Percentiles rank a stretch among this genome's conserved stretches.
phyloP scores from a whole-genome alignment of 1,140 invertebrate species.

The Drosophila arawakana region DNA sequence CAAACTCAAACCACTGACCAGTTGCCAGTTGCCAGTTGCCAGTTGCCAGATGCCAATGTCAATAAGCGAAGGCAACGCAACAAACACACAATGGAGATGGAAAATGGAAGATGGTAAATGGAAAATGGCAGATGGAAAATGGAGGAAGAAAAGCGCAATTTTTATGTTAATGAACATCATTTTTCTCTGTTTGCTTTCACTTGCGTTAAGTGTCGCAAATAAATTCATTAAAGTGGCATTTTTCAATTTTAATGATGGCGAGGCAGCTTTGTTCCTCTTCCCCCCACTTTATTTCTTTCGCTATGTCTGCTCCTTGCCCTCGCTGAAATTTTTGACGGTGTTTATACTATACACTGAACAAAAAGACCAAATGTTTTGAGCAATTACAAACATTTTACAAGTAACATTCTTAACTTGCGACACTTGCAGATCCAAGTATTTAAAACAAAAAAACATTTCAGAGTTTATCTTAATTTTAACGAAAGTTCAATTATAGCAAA shows the following conservation, averaged over 20 bases:
- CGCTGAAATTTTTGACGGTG: constrained; percentile 22
- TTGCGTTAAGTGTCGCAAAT: constrained; percentile 82
- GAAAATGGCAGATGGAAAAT: not conserved
- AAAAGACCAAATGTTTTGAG: too few relatives aligned
- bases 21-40: not conserved
- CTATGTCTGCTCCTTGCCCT: not conserved
- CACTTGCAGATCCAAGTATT: too few relatives aligned
- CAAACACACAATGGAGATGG: not conserved
- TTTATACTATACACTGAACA: constrained; percentile 36
- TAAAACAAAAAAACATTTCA: too few relatives aligned
- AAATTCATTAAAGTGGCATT: constrained; percentile 83
- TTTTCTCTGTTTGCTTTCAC: constrained; percentile 77
- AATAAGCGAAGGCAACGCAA: constrained; percentile 8
- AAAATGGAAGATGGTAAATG: not conserved
- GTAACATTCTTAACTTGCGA: too few relatives aligned
- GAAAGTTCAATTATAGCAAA: too few relatives aligned
- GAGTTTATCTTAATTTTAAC: too few relatives aligned
- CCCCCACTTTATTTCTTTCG: not conserved
- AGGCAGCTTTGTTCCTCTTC: not conserved
- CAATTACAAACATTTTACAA: too few relatives aligned
- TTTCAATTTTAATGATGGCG: constrained; percentile 80
- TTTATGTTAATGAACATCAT: constrained; percentile 80
- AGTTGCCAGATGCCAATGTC: constrained; percentile 11
- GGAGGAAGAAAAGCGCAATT: constrained; percentile 56
- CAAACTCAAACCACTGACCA: constrained; percentile 11